phyloP scores from a whole-genome alignment of 1,140 invertebrate genomes.

The Drosophila eugracilis region DNA sequence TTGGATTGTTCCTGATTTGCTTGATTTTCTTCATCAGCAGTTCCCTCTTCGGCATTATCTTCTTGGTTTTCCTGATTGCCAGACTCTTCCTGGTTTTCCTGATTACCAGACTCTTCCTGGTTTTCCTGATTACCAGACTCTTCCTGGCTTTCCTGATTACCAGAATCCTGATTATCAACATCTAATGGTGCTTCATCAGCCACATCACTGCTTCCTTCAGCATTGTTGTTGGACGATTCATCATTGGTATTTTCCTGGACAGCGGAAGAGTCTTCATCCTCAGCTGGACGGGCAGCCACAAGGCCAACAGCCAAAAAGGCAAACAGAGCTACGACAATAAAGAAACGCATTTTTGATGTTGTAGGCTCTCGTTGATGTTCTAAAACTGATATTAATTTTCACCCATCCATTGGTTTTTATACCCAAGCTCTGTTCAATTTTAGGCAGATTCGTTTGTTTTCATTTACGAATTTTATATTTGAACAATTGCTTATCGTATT shows the following conservation, averaged over 20 bases:
- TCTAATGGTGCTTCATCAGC: conserved; percentile 4
- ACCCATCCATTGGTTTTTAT: conserved; percentile 16
- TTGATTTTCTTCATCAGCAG: not conserved
- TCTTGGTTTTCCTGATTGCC: not conserved
- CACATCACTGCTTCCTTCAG: not conserved
- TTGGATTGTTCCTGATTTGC: not conserved
- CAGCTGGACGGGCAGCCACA: conserved; percentile 25
- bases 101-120: not conserved
- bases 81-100: not conserved
- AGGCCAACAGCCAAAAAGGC: conserved; percentile 27
- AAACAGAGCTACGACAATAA: conserved; percentile 20
- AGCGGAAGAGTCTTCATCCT: conserved; percentile 17
- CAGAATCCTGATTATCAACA: not conserved
- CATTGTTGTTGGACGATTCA: not conserved
- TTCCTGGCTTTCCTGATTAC: not conserved
- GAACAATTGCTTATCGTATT: conserved; percentile 23
- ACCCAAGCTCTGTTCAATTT: conserved; percentile 3
- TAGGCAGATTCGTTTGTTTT: not conserved
- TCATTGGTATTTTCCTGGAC: not conserved
- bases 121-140: not conserved
- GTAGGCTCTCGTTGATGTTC: not conserved
- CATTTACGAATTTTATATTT: conserved; percentile 27
- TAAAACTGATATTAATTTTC: conserved; percentile 5
- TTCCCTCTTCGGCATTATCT: not conserved
- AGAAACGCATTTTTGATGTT: conserved; percentile 24